Conservation (phyloP, 2,888 invertebrate genomes). For the Polydrusus pterygomalis region DNA sequence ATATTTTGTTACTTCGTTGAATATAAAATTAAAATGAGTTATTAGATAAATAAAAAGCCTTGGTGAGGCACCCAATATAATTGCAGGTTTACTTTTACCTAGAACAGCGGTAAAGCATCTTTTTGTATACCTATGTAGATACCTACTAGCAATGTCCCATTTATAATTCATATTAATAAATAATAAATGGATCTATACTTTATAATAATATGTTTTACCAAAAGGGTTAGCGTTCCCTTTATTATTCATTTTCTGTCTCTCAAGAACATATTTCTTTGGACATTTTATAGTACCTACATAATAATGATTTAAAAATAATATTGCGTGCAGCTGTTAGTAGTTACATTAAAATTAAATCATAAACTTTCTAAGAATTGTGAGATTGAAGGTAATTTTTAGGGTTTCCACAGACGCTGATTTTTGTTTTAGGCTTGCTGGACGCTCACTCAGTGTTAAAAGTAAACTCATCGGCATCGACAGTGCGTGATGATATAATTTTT, state of each 20-base stretch:
- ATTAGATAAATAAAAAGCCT: too few relatives aligned
- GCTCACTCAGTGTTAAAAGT: too few relatives aligned
- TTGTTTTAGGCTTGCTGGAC: too few relatives aligned
- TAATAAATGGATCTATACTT: constrained; percentile 13
- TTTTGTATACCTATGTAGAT: neutral
- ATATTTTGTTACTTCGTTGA: too few relatives aligned
- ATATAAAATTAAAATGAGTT: too few relatives aligned
- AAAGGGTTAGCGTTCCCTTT: constrained; percentile 5
- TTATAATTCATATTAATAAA: constrained; percentile 7
- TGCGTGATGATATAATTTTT: too few relatives aligned
- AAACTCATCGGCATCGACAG: too few relatives aligned
- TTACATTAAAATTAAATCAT: too few relatives aligned
- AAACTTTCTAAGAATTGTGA: too few relatives aligned
- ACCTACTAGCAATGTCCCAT: neutral
- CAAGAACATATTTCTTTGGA: neutral
- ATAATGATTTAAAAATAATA: neutral
- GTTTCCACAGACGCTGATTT: too few relatives aligned
- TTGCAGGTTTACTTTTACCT: neutral
- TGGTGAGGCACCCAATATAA: neutral
- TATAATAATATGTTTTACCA: constrained; percentile 6
- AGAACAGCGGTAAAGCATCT: neutral
- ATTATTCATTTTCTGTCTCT: constrained; percentile 2
- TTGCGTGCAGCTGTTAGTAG: neutral
- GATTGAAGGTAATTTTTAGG: too few relatives aligned
- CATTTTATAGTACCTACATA: too few relatives aligned